Percentiles rank a stretch among this genome's conserved stretches.
Evolutionary conservation across 1,140 invertebrate species (phyloP).

Genomic region (Archivesica marissinica): DNA sequence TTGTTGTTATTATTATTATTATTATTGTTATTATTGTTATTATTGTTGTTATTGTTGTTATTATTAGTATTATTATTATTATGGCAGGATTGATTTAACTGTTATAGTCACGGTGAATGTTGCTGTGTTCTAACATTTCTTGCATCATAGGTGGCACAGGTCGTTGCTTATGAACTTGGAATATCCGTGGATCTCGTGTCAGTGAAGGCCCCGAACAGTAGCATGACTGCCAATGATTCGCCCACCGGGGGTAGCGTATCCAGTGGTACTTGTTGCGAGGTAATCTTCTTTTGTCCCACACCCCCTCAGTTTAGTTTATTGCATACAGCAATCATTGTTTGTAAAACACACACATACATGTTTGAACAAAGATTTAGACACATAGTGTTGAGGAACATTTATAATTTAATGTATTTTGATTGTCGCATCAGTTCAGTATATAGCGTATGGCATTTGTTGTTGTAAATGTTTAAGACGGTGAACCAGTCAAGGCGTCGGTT

Average conservation of each 20-base stretch:
- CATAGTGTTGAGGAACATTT: neutral
- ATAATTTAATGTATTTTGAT: neutral
- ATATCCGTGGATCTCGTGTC: slow-evolving; percentile 89
- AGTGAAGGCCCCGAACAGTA: slow-evolving; percentile 88
- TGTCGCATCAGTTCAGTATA: no score
- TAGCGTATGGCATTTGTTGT: no score
- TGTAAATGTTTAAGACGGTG: no score
- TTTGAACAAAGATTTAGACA: neutral
- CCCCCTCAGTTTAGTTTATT: neutral
- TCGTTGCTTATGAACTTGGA: slow-evolving; percentile 89
- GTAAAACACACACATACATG: neutral
- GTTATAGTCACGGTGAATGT: no score
- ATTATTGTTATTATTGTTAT: no score
- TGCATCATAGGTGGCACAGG: slow-evolving; percentile 90
- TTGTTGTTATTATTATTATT: no score
- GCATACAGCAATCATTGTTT: neutral
- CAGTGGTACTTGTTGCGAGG: slow-evolving; percentile 86
- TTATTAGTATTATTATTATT: no score
- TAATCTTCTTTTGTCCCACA: slow-evolving; percentile 26
- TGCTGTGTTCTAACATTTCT: no score
- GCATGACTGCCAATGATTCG: slow-evolving; percentile 84
- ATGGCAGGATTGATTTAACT: no score
- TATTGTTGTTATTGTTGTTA: no score
- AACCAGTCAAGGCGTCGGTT: no score
- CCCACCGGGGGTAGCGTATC: slow-evolving; percentile 89